Percentiles rank a stretch among this genome's conserved stretches.
These are phyloP conservation scores for Progne subis DNA, from an alignment of 2,113 vertebrate species.

Conservation along the genomic window DNA sequence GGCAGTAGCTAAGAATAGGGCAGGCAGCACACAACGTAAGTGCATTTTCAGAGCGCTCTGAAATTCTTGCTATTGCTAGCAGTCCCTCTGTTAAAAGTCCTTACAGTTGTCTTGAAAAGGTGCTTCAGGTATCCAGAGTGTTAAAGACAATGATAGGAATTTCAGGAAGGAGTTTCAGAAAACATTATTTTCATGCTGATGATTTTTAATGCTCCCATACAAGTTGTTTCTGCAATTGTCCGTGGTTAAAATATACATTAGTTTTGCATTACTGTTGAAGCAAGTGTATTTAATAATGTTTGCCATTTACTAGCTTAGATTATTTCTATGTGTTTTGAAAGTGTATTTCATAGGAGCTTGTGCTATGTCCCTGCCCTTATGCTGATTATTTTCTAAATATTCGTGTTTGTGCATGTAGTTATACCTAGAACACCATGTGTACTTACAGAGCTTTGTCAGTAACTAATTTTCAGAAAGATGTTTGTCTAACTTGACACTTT, in stretches of 20 bases:
- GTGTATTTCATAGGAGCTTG: neutral
- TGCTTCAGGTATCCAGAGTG: neutral
- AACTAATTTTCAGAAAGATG: neutral
- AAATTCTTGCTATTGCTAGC: neutral
- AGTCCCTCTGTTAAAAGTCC: neutral
- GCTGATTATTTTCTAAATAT: neutral
- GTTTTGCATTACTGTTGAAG: neutral
- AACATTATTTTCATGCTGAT: neutral
- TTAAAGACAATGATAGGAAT: neutral
- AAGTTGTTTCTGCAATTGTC: neutral
- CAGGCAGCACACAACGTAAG: neutral
- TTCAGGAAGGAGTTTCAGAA: neutral
- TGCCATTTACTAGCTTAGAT: neutral
- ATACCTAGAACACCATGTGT: neutral
- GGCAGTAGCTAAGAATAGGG: accelerated
- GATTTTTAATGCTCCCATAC: neutral
- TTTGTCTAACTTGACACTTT: neutral
- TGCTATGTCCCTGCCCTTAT: neutral
- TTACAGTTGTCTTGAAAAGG: neutral
- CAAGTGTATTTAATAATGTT: neutral
- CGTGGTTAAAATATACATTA: neutral
- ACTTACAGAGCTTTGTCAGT: neutral
- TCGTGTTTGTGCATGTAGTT: neutral
- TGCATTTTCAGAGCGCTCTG: accelerated
- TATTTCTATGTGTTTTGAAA: neutral